Conservation (phyloP, 2,113 vertebrate species). For the Felis catus region F.catus_Fca126_mat1.0 CM031416.1:52247501-52248000, state of each 20-base stretch:
- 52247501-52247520: background rate
- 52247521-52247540: background rate
- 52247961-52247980: background rate
- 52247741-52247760: background rate
- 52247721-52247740: background rate
- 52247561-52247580: background rate
- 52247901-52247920: background rate
- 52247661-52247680: background rate
- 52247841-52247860: background rate
- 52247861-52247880: background rate
- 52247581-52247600: background rate
- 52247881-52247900: accelerated
- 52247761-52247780: background rate
- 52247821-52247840: background rate
- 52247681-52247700: background rate
- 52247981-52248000: background rate
- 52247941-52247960: background rate
- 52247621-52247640: background rate
- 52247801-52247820: accelerated
- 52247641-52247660: background rate
- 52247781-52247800: background rate
- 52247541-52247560: background rate
- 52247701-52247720: background rate
- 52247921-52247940: background rate
- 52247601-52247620: background rate